Evolutionary conservation across 2,797 vertebrate genomes (phyloP).

Genomic region (Zenarchopterus dispar): DNA sequence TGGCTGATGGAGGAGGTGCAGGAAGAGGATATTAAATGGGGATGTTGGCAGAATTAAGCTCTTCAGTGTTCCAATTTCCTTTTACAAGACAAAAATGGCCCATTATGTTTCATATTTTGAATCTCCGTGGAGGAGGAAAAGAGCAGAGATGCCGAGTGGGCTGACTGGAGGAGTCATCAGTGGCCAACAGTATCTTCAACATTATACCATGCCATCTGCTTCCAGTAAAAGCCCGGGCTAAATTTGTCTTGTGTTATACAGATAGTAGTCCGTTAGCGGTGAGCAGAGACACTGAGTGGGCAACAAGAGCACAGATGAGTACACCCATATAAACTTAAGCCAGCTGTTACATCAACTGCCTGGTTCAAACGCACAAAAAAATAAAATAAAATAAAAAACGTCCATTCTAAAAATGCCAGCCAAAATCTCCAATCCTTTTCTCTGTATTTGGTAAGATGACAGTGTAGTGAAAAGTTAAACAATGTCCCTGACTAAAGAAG

Average conservation of each 20-base stretch:
- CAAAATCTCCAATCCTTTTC: conserved; percentile 34
- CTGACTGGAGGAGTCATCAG: conserved; percentile 68
- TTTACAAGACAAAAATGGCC: conserved; percentile 50
- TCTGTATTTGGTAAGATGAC: conserved; percentile 41
- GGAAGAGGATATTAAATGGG: conserved; percentile 42
- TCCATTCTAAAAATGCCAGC: conserved; percentile 56
- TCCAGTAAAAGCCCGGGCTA: conserved; percentile 65
- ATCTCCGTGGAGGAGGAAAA: conserved; percentile 60
- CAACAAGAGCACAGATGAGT: conserved; percentile 45
- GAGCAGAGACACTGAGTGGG: conserved; percentile 66
- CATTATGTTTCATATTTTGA: conserved; percentile 65
- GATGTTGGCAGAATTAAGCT: conserved; percentile 39
- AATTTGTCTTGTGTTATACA: conserved; percentile 66
- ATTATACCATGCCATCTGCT: conserved; percentile 76
- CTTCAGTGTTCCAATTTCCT: conserved; percentile 32
- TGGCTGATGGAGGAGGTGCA: conserved; percentile 2
- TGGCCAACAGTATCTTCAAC: conserved; percentile 68
- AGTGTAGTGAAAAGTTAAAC: conserved; percentile 44
- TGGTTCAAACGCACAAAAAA: conserved; percentile 45
- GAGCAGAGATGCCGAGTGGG: conserved; percentile 70
- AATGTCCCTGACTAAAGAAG: conserved; percentile 34
- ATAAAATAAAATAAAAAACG: too few species aligned
- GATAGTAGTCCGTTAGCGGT: conserved; percentile 55
- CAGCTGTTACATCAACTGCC: conserved; percentile 64
- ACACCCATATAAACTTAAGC: conserved; percentile 51